Conservation (phyloP, 2,797 vertebrate genomes). For the Pseudomugil tenellus region DNA sequence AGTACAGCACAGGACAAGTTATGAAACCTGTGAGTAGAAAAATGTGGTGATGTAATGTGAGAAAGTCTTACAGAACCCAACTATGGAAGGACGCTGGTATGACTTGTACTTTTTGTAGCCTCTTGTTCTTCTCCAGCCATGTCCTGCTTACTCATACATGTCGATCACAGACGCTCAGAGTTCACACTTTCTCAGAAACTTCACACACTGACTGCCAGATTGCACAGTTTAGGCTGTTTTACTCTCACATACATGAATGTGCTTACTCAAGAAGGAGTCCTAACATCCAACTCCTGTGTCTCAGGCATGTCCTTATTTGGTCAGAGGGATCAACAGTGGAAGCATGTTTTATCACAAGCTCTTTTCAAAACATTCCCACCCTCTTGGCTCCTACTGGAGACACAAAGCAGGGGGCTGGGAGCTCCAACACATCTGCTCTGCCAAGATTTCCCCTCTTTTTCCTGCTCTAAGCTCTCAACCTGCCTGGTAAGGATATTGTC, state of each 20-base stretch:
- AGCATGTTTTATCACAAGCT: constrained; percentile 70
- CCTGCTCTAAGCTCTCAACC: constrained; percentile 50
- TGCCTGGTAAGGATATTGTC: constrained; percentile 54
- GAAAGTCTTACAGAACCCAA: constrained; percentile 38
- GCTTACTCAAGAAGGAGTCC: constrained; percentile 52
- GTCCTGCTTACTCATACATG: constrained; percentile 62
- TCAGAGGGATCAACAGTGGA: constrained; percentile 72
- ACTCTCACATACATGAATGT: constrained; percentile 4
- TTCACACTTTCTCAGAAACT: constrained; percentile 16
- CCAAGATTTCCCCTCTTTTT: constrained; percentile 24
- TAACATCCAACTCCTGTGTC: constrained; percentile 55
- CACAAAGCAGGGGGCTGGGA: constrained; percentile 64
- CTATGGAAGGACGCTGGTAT: constrained; percentile 39
- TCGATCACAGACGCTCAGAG: constrained; percentile 34
- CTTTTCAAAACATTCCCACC: constrained; percentile 69
- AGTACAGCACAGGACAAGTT: constrained; percentile 35
- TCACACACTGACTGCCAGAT: constrained; percentile 6
- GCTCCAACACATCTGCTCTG: constrained; percentile 30
- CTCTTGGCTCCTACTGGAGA: constrained; percentile 51
- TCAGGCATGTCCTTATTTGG: constrained; percentile 79
- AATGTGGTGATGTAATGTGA: constrained; percentile 49
- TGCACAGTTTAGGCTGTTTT: constrained; percentile 6
- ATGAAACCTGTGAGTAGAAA: constrained; percentile 32
- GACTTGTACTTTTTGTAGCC: constrained; percentile 38
- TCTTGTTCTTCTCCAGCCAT: constrained; percentile 32